These are phyloP conservation scores for Alces alces DNA, from an alignment of 2,113 vertebrate genomes.

Conservation along the genomic window DNA sequence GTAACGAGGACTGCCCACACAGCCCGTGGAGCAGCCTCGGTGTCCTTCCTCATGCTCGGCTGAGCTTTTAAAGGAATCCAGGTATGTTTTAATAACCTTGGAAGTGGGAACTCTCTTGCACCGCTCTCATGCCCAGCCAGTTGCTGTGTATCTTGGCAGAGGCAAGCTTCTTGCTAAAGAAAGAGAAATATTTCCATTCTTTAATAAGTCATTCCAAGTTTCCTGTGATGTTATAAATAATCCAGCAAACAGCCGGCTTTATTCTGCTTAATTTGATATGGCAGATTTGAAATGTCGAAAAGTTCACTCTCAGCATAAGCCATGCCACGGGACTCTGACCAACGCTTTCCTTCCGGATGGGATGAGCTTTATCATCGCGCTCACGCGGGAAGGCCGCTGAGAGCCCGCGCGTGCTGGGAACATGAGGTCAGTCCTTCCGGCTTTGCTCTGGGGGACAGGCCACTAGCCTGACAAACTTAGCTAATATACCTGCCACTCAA, in stretches of 20 bases:
- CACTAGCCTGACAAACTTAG: slow-evolving; percentile 70
- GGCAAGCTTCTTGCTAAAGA: slow-evolving; percentile 73
- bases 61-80: slow-evolving; percentile 61
- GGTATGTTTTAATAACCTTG: slow-evolving; percentile 82
- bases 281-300: slow-evolving; percentile 75
- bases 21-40: background rate
- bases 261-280: slow-evolving; percentile 83
- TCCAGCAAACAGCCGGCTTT: slow-evolving; percentile 77
- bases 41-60: background rate
- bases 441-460: slow-evolving; percentile 67
- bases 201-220: slow-evolving; percentile 84
- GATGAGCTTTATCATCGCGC: slow-evolving; percentile 72
- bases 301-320: slow-evolving; percentile 78
- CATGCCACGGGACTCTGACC: slow-evolving; percentile 74
- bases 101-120: slow-evolving; percentile 65
- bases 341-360: slow-evolving; percentile 61
- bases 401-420: slow-evolving; percentile 34
- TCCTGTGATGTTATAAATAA: slow-evolving; percentile 87
- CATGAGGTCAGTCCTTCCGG: slow-evolving; percentile 74
- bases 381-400: slow-evolving; percentile 67
- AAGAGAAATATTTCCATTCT: slow-evolving; percentile 82
- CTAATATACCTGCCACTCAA: slow-evolving; percentile 78
- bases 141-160: slow-evolving; percentile 83
- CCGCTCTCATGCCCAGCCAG: slow-evolving; percentile 72
- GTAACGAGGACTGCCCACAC: background rate